These are phyloP conservation scores for Lucilia cuprina DNA, from an alignment of 1,140 invertebrate species.

Conservation along the genomic window DNA sequence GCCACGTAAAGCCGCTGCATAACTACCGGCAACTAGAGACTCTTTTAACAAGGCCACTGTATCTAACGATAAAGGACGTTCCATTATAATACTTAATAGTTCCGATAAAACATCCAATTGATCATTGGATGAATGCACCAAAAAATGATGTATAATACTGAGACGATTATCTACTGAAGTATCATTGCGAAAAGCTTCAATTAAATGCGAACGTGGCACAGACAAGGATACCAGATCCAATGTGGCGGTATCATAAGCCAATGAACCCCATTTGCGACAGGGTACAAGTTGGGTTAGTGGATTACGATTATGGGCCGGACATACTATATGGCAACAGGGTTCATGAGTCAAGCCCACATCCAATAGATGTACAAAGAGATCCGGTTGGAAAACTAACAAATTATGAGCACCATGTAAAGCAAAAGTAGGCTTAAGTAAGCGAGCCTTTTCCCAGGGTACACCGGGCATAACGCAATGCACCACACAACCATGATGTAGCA, in stretches of 20 bases:
- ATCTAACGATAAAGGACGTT: slow-evolving; percentile 55
- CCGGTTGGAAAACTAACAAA: slow-evolving; percentile 78
- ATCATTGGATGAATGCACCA: slow-evolving; percentile 74
- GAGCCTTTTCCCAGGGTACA: slow-evolving; percentile 77
- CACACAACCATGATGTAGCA: slow-evolving; percentile 82
- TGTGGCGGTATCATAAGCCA: slow-evolving; percentile 72
- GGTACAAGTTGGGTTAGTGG: slow-evolving; percentile 72
- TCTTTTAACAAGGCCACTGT: slow-evolving; percentile 73
- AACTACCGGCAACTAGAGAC: slow-evolving; percentile 76
- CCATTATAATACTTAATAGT: slow-evolving; percentile 57
- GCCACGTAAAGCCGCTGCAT: slow-evolving; percentile 74
- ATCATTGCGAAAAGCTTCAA: slow-evolving; percentile 73
- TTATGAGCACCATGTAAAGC: slow-evolving; percentile 76
- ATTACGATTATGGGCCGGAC: slow-evolving; percentile 67
- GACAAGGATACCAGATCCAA: slow-evolving; percentile 73
- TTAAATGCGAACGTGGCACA: slow-evolving; percentile 70
- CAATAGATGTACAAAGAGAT: slow-evolving; percentile 79
- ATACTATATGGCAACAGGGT: slow-evolving; percentile 79
- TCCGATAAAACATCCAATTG: slow-evolving; percentile 72
- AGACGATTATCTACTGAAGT: slow-evolving; percentile 73
- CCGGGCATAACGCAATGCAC: slow-evolving; percentile 82
- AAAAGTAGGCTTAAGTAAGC: slow-evolving; percentile 77
- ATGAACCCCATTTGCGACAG: slow-evolving; percentile 66
- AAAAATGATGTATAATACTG: slow-evolving; percentile 79
- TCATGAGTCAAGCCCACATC: slow-evolving; percentile 82